Evolutionary conservation across 2,888 invertebrate genomes (phyloP).

Genomic region (Nephrocerus scutellatus): DNA sequence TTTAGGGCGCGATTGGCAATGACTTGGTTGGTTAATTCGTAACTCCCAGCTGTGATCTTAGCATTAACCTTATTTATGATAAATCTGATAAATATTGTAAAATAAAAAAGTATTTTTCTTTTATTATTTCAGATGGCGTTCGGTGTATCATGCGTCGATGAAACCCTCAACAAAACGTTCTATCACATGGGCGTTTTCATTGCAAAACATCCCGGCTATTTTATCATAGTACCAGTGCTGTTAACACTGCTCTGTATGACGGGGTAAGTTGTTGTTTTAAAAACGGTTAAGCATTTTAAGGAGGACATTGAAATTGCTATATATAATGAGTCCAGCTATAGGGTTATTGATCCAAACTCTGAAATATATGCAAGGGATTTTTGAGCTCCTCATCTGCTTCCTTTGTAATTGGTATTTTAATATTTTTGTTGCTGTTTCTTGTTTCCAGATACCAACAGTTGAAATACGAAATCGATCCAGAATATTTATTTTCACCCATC

Average conservation of each 20-base stretch:
- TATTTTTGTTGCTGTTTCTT: no score
- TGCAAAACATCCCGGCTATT: slow-evolving; percentile 78
- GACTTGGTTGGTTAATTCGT: no score
- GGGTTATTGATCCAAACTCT: no score
- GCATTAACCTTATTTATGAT: no score
- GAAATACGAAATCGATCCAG: slow-evolving; percentile 86
- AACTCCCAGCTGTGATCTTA: no score
- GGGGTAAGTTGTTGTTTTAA: slow-evolving; percentile 49
- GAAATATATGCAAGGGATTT: no score
- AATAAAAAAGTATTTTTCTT: slow-evolving; percentile 3
- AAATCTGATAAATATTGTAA: not conserved
- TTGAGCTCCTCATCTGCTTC: not conserved
- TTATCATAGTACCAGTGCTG: slow-evolving; percentile 78
- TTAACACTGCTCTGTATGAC: slow-evolving; percentile 75
- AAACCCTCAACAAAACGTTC: slow-evolving; percentile 70
- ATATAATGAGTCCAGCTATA: no score
- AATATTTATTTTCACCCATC: slow-evolving; percentile 84
- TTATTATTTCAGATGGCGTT: slow-evolving; percentile 59
- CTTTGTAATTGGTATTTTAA: no score
- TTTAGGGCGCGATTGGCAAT: no score
- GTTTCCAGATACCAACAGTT: slow-evolving; percentile 62
- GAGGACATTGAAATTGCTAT: not conserved
- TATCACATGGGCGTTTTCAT: slow-evolving; percentile 73
- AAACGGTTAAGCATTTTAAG: not conserved
- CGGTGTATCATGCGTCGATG: slow-evolving; percentile 69